These are phyloP conservation scores for Talpa occidentalis DNA, from an alignment of 2,113 vertebrate genomes.

Conservation along the genomic window DNA sequence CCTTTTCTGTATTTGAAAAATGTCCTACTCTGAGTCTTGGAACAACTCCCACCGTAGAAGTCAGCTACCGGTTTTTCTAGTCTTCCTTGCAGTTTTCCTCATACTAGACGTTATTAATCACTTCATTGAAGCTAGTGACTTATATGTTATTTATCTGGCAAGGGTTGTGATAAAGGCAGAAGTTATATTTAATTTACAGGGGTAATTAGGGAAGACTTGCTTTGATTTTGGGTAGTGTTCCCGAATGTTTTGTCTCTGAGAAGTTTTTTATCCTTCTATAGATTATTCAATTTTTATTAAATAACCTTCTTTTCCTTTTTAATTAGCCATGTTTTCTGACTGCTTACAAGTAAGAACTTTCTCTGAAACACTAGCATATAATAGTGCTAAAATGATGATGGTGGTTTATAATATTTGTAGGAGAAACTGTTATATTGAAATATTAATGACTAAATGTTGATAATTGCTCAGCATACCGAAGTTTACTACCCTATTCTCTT, in stretches of 20 bases:
- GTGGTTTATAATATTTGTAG: not conserved
- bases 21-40: not conserved
- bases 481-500: not conserved
- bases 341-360: not conserved
- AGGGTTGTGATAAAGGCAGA: not conserved
- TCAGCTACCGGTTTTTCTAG: not conserved
- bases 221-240: not conserved
- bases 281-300: constrained; percentile 25
- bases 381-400: not conserved
- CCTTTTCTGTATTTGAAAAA: not conserved
- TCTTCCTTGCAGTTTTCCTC: not conserved
- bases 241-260: not conserved
- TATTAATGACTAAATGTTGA: not conserved
- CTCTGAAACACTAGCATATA: not conserved
- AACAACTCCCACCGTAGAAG: not conserved
- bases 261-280: not conserved
- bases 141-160: not conserved
- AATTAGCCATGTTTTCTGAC: not conserved
- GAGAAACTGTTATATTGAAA: not conserved
- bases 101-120: not conserved
- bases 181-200: not conserved
- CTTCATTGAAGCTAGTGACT: not conserved
- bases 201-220: not conserved
- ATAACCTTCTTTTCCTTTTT: not conserved
- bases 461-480: not conserved